Evolutionary conservation across 2,113 vertebrate species (phyloP).

Genomic region (Neogobius melanostomus): DNA sequence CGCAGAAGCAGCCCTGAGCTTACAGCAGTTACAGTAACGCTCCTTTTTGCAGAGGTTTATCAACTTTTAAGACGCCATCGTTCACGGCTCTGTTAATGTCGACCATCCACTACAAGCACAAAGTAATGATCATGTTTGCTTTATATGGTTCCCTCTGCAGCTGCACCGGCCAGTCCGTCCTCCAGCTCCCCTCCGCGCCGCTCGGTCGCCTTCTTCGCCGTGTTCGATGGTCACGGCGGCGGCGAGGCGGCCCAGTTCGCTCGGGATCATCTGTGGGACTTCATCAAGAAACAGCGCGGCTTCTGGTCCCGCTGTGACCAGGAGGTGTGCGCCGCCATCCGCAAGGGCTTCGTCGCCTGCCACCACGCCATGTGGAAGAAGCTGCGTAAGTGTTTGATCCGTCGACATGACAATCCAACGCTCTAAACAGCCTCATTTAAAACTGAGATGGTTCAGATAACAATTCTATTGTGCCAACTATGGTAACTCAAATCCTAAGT

Average conservation of each 20-base stretch:
- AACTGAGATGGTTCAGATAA: too few species aligned
- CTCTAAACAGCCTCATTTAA: too few species aligned
- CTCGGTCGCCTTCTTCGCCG: conserved; percentile 90
- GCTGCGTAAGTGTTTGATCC: conserved; percentile 84
- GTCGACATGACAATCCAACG: too few species aligned
- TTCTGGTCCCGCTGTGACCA: conserved; percentile 87
- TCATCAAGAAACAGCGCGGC: conserved; percentile 91
- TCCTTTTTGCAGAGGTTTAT: too few species aligned
- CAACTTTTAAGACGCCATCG: too few species aligned
- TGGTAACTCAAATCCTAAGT: too few species aligned
- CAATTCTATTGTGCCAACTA: too few species aligned
- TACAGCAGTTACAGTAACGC: too few species aligned
- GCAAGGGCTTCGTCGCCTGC: conserved; percentile 93
- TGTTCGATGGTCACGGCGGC: conserved; percentile 94
- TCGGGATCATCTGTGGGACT: conserved; percentile 88
- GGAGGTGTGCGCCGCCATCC: conserved; percentile 89
- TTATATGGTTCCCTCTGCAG: neutral
- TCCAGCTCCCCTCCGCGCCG: conserved; percentile 32
- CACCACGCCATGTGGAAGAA: conserved; percentile 98
- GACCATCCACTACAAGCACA: too few species aligned
- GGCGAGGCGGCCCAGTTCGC: conserved; percentile 93
- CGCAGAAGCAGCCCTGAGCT: too few species aligned
- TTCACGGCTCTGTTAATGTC: too few species aligned
- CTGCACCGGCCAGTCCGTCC: conserved; percentile 18
- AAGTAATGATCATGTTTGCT: too few species aligned